These are phyloP conservation scores for Neoascia interrupta DNA, from an alignment of 2,888 invertebrate species.

Conservation along the genomic window DNA sequence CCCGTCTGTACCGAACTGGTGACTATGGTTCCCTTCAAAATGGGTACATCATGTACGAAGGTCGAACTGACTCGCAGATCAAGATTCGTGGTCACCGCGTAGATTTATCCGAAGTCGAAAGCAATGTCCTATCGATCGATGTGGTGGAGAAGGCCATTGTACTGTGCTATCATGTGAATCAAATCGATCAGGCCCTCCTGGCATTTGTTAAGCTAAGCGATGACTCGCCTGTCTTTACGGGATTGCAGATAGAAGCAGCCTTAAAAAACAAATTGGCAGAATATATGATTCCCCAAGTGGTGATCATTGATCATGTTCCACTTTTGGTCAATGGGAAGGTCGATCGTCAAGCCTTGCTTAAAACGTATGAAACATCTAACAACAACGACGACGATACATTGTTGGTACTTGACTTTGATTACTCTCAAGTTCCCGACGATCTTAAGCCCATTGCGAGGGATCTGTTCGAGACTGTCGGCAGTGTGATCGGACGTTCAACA, in stretches of 20 bases:
- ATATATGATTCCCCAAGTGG: slow-evolving; percentile 91
- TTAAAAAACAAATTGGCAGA: slow-evolving; percentile 84
- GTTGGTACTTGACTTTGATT: slow-evolving; percentile 84
- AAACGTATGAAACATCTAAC: slow-evolving; percentile 86
- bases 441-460: slow-evolving; percentile 84
- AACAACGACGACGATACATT: slow-evolving; percentile 81
- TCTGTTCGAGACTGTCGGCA: slow-evolving; percentile 87
- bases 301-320: slow-evolving; percentile 87
- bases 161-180: slow-evolving; percentile 88
- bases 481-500: slow-evolving; percentile 85
- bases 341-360: slow-evolving; percentile 88
- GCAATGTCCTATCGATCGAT: slow-evolving; percentile 83
- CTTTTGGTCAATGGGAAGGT: slow-evolving; percentile 92
- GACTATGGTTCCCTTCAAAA: slow-evolving; percentile 87
- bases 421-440: slow-evolving; percentile 82
- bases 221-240: slow-evolving; percentile 79
- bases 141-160: slow-evolving; percentile 89
- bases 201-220: slow-evolving; percentile 83
- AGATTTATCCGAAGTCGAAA: slow-evolving; percentile 91
- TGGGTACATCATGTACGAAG: slow-evolving; percentile 87
- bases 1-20: slow-evolving; percentile 89
- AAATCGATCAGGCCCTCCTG: slow-evolving; percentile 86
- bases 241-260: slow-evolving; percentile 84
- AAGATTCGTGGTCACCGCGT: slow-evolving; percentile 93
- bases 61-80: slow-evolving; percentile 91